Base-by-base conservation (phyloP, 2,113 vertebrate genomes). In the Onychostoma macrolepis region DNA sequence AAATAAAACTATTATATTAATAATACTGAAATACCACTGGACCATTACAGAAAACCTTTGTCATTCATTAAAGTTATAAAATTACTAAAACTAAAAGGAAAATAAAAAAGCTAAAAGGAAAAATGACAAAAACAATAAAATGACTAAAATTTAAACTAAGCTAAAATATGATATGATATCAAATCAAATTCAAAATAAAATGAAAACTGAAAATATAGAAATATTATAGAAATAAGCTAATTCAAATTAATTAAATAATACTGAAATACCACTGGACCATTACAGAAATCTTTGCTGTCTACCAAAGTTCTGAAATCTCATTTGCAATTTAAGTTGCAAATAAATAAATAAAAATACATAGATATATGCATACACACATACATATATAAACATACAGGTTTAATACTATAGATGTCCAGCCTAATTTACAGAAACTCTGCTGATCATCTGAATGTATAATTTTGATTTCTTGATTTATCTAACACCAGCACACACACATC, bases 401-500 rank as follows among this genome's bases (percentile, higher is more conserved):
- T 38, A 71, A 71, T 4, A 1, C 28, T 12, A 21, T 17, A 74
- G 36, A 61, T 24, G 13, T 28, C 71, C n/a, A 43, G 4, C 38
- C 71, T 72, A 75, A 75, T 11, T n/a, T 33, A 43, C n/a, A 21
- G 45, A 8, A 26, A 38, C 8, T 3, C 4, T 36, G 28, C 4
- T 41, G 21, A 26, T 56, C 65, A 81, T 41, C 21, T 53, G 28
- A 71, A 75, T 26, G 17, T 26, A 75, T 11, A 21, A 33, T 8
- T 41, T n/a, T 38, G 26, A 38, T 65, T 26, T 81, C 79, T 63
- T 36, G 33, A 81, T 96, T 95, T 95, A 96, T 96, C 94, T 95
- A 94, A 92, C 93, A 92, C 94, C 95, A 94, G 94, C 94, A 93
- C 94, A 93, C 94, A 93, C 95, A 94, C 95, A 96, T 96, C 95